phyloP scores from a whole-genome alignment of 2,797 vertebrate species.

The Melanotaenia maccullochi region DNA sequence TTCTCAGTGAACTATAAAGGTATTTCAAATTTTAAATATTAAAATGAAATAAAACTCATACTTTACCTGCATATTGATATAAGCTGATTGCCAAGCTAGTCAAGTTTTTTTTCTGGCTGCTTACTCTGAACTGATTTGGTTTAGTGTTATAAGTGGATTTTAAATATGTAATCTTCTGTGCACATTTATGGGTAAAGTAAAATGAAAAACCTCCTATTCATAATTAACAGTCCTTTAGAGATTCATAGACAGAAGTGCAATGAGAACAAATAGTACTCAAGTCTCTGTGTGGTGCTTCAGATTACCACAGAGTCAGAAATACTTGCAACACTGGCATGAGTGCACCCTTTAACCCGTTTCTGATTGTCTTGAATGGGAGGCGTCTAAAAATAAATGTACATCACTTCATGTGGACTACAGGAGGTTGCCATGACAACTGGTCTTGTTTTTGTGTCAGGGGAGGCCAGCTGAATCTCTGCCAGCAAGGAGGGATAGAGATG shows the following conservation, averaged over 20 bases:
- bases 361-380: constrained; percentile 71
- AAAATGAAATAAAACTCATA: neutral
- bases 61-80: neutral
- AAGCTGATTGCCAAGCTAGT: neutral
- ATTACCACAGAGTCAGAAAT: constrained; percentile 40
- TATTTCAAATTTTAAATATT: neutral
- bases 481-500: constrained; percentile 30
- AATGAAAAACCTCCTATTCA: constrained; percentile 16
- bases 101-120: neutral
- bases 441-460: constrained; percentile 81
- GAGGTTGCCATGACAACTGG: constrained; percentile 81
- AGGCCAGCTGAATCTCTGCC: constrained; percentile 75
- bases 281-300: neutral
- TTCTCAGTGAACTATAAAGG: neutral
- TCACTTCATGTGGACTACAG: constrained; percentile 74
- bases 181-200: constrained; percentile 18
- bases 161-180: constrained; percentile 4
- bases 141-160: neutral
- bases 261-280: constrained; percentile 1
- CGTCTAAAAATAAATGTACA: constrained; percentile 82
- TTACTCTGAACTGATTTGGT: neutral
- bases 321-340: constrained; percentile 50
- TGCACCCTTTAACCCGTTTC: constrained; percentile 70
- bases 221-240: constrained; percentile 16
- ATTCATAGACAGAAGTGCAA: neutral